Conservation (phyloP, 2,113 vertebrate genomes). For the Plecturocebus donacophilus region DNA sequence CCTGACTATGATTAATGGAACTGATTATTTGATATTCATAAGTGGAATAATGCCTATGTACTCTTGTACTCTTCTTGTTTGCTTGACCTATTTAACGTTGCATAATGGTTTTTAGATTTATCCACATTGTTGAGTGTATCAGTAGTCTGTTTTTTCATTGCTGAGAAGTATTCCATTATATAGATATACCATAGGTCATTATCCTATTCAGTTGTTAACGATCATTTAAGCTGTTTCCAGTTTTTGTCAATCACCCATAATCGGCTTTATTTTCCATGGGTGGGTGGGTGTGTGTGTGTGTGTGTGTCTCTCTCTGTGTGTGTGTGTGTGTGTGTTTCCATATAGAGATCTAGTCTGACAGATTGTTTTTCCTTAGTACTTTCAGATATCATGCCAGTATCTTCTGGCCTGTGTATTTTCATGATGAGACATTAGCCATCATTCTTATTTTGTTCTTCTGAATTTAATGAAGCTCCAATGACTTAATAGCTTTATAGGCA, state of each 20-base stretch:
- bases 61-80: background rate
- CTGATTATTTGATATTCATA: background rate
- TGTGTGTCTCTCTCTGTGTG: too few relatives aligned
- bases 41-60: background rate
- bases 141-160: background rate
- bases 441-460: background rate
- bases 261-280: background rate
- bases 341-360: background rate
- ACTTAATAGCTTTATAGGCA: background rate
- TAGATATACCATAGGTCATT: background rate
- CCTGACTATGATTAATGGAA: background rate
- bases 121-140: background rate
- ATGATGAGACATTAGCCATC: background rate
- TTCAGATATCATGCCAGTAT: background rate
- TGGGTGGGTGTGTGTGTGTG: background rate
- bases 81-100: background rate
- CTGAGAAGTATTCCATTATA: background rate
- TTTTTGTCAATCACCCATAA: background rate
- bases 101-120: background rate
- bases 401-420: background rate
- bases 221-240: background rate
- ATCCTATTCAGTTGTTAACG: background rate
- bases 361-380: background rate
- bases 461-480: background rate
- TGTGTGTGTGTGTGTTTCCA: background rate